Evolutionary conservation across 2,888 invertebrate species (phyloP).

Genomic region (Macrophya alboannulata): DNA sequence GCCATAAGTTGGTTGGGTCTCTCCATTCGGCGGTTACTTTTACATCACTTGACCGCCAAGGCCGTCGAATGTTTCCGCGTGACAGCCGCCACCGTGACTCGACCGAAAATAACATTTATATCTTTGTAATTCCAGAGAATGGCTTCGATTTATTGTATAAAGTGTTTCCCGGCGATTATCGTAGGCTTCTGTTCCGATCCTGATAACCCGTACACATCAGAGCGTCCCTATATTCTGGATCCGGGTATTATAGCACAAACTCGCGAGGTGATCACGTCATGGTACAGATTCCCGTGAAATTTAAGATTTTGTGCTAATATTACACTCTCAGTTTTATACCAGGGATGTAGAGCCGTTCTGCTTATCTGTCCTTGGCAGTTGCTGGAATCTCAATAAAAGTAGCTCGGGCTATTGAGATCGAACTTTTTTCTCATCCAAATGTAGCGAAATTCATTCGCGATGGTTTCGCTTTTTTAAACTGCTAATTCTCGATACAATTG

Average conservation of each 20-base stretch:
- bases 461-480: slow-evolving; percentile 37
- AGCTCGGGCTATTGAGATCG: background rate
- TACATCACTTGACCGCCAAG: slow-evolving; percentile 57
- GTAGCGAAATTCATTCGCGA: slow-evolving; percentile 38
- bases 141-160: slow-evolving; percentile 24
- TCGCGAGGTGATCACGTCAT: slow-evolving; percentile 31
- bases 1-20: slow-evolving; percentile 43
- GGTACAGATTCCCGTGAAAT: slow-evolving; percentile 44
- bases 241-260: slow-evolving; percentile 30
- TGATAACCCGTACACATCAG: slow-evolving; percentile 16
- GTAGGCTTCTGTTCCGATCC: slow-evolving; percentile 1
- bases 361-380: slow-evolving; percentile 33
- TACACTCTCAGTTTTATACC: slow-evolving; percentile 7
- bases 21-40: slow-evolving; percentile 55
- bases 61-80: slow-evolving; percentile 58
- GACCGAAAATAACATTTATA: slow-evolving; percentile 17
- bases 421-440: slow-evolving; percentile 16
- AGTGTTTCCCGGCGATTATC: background rate
- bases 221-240: slow-evolving; percentile 24
- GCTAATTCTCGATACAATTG: background rate
- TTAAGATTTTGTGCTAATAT: slow-evolving; percentile 21
- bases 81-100: slow-evolving; percentile 47
- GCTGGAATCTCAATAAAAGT: slow-evolving; percentile 36
- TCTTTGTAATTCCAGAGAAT: slow-evolving; percentile 21
- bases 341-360: slow-evolving; percentile 14